phyloP scores from a whole-genome alignment of 2,113 vertebrate genomes.

The Motacilla alba region DNA sequence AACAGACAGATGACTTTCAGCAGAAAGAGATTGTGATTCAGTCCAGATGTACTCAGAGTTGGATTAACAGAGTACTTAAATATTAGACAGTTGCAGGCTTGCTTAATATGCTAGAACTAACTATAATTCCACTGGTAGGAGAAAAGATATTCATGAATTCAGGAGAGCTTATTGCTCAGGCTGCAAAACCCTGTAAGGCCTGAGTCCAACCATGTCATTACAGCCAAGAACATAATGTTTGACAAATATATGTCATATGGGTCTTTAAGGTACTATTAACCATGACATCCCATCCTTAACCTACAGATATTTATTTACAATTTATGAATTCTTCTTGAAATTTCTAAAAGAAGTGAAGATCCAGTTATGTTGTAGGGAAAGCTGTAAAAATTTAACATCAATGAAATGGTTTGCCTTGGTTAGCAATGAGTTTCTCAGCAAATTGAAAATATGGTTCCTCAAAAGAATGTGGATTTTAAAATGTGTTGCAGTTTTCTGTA shows the following conservation, averaged over 20 bases:
- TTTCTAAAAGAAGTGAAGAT: background rate
- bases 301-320: background rate
- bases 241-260: background rate
- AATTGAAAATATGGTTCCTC: background rate
- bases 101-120: background rate
- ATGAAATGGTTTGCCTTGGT: background rate
- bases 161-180: background rate
- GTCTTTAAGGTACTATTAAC: background rate
- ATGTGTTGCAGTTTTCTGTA: background rate
- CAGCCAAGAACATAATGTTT: background rate
- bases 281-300: background rate
- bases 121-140: background rate
- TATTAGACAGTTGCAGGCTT: background rate
- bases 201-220: background rate
- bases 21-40: background rate
- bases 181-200: background rate
- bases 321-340: background rate
- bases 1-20: background rate
- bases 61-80: background rate
- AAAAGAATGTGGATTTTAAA: background rate
- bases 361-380: background rate
- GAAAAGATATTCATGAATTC: background rate
- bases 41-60: background rate
- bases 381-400: background rate
- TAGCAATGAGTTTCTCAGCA: background rate